Evolutionary conservation across 2,113 vertebrate species (phyloP), one percentile per base, ranked within the genome.

Genomic region (Antechinus flavipes): DNA sequence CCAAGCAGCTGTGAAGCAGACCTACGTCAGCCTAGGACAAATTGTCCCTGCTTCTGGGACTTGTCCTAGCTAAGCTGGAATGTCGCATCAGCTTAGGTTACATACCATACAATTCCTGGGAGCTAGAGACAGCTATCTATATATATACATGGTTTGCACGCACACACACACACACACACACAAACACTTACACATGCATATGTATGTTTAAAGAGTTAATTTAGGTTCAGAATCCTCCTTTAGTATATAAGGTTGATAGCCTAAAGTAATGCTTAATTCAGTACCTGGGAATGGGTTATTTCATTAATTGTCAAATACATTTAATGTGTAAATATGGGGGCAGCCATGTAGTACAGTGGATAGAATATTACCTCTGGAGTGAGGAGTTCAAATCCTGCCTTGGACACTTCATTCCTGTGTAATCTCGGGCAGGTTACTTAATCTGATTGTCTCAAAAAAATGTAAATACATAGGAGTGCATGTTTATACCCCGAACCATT

Each of bases 1-100:
- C 35, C 55, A 96, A 91, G 92, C 84, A 93, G 27, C 96, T 94
- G 93, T 84, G 91, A 94, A 91, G 35, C 50, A 92, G 92, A 26
- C 53, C 93, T 92, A 0, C 0, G 11, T 92, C 91, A 93, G 46
- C 89, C 52, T 91, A 93, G 94, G 50, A 95, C 46, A 91, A 16
- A 50, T 22, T 97, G 91, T 97, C 91, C 68, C 68, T 93, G 46
- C 92, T 96, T 93, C 49, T 92, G 91, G 94, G 93, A 95, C 93
- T 95, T 93, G 47, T 50, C 92, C 1, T 90, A 90, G 35, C 90
- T 76, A n/a, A 53, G 30, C 90, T 84, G 42, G 46, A 97, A 95
- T 91, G 35, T 92, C 49, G 95, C 89, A 90, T 58, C 35, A 52
- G 96, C 54, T 92, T 94, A 55, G 93, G 54, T 96, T 96, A 92